Evolutionary conservation across 1,140 invertebrate genomes (phyloP).

Genomic region (Scaptomyza pallida): DNA sequence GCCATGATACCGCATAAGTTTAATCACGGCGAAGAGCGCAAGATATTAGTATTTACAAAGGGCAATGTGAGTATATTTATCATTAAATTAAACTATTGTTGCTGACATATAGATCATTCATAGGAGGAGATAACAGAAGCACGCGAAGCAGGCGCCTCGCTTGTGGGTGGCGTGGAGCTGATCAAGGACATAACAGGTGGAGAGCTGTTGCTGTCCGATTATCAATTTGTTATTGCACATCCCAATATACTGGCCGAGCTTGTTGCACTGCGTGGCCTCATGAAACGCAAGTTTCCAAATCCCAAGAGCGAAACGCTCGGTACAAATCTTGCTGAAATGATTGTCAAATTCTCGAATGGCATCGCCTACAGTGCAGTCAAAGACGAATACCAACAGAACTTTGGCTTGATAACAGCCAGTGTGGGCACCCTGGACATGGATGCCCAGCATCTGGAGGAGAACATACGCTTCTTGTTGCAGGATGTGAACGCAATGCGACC

Average conservation of each 20-base stretch:
- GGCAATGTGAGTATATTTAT: constrained; percentile 63
- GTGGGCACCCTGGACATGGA: constrained; percentile 91
- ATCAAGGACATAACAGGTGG: constrained; percentile 91
- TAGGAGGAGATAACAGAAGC: constrained; percentile 86
- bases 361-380: constrained; percentile 87
- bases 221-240: constrained; percentile 90
- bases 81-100: no score
- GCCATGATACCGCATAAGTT: constrained; percentile 88
- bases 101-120: constrained; percentile 10
- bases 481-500: constrained; percentile 87
- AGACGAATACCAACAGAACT: constrained; percentile 88
- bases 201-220: constrained; percentile 88
- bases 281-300: constrained; percentile 91
- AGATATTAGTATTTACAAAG: constrained; percentile 90
- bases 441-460: constrained; percentile 88
- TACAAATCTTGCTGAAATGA: constrained; percentile 86
- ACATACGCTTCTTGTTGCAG: constrained; percentile 87
- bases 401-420: constrained; percentile 87
- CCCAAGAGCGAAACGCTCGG: constrained; percentile 88
- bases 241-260: constrained; percentile 91
- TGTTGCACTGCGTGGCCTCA: constrained; percentile 88
- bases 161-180: constrained; percentile 88
- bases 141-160: constrained; percentile 87
- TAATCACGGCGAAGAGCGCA: constrained; percentile 86
- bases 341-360: constrained; percentile 88